Percentiles rank a stretch among this genome's conserved stretches.
These are phyloP conservation scores for Loxodonta africana DNA, from an alignment of 2,113 vertebrate species.

Conservation along the genomic window DNA sequence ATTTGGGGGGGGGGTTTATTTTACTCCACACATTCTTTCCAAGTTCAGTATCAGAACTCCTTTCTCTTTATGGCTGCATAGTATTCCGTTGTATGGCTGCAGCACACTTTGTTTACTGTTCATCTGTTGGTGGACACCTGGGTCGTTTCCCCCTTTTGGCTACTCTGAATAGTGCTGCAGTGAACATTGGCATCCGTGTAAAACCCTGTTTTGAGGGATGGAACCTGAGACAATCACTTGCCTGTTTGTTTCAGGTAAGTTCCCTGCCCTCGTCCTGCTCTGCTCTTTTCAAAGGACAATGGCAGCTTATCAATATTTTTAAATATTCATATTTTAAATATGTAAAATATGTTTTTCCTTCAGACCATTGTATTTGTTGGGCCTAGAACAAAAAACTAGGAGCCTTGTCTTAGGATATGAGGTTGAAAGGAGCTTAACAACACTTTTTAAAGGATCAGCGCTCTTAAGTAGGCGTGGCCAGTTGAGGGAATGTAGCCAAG, in stretches of 20 bases:
- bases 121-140: too few species aligned
- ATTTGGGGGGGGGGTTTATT: too few species aligned
- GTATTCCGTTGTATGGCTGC: too few species aligned
- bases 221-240: neutral
- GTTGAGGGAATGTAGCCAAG: neutral
- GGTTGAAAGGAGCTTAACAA: neutral
- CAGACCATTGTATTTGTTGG: neutral
- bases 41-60: too few species aligned
- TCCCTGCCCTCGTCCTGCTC: neutral
- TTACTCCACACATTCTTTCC: too few species aligned
- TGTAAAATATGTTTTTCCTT: neutral
- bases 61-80: too few species aligned
- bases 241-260: neutral
- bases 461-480: neutral
- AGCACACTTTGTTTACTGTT: too few species aligned
- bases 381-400: slow-evolving; percentile 1
- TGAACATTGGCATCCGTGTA: too few species aligned
- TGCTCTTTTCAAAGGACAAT: slow-evolving; percentile 4
- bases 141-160: too few species aligned
- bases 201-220: neutral
- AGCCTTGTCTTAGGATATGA: neutral
- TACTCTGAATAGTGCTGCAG: too few species aligned
- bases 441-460: neutral
- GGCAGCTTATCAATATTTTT: neutral
- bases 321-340: slow-evolving; percentile 20